Conservation (phyloP, 2,797 vertebrate genomes). For the Enteromius treurensis region DNA sequence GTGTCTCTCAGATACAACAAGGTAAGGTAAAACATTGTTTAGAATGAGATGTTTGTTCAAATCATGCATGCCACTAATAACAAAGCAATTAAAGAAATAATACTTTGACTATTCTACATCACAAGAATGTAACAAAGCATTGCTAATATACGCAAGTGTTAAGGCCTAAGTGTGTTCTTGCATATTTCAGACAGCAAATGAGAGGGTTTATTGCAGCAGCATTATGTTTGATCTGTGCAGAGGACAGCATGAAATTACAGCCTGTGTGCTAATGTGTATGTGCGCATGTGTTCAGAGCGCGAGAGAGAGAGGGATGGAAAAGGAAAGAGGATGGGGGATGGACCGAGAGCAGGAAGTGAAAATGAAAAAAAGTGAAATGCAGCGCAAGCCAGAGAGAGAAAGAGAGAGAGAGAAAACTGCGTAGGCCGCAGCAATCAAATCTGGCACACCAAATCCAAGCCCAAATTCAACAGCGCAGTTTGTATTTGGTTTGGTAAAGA, state of each 20-base stretch:
- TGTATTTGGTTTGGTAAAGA: conserved; percentile 36
- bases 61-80: neutral
- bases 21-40: neutral
- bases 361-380: conserved; percentile 64
- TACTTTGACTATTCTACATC: neutral
- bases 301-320: conserved; percentile 60
- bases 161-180: conserved; percentile 60
- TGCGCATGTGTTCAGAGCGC: conserved; percentile 51
- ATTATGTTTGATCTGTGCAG: conserved; percentile 68
- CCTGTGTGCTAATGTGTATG: conserved; percentile 57
- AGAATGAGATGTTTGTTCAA: neutral
- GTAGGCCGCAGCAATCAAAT: conserved; percentile 58
- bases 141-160: neutral
- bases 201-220: conserved; percentile 65
- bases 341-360: conserved; percentile 80
- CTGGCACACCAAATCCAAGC: conserved; percentile 32
- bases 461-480: conserved; percentile 37
- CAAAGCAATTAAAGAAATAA: neutral
- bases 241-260: conserved; percentile 77
- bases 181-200: conserved; percentile 69
- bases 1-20: neutral
- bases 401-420: conserved; percentile 64
- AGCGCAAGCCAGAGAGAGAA: conserved; percentile 40
- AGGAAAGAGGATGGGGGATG: conserved; percentile 76
- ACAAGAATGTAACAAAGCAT: neutral